Percentiles rank a stretch among this genome's conserved stretches.
Conservation (phyloP, 2,797 vertebrate genomes). For the Gobionotothen gibberifrons region DNA sequence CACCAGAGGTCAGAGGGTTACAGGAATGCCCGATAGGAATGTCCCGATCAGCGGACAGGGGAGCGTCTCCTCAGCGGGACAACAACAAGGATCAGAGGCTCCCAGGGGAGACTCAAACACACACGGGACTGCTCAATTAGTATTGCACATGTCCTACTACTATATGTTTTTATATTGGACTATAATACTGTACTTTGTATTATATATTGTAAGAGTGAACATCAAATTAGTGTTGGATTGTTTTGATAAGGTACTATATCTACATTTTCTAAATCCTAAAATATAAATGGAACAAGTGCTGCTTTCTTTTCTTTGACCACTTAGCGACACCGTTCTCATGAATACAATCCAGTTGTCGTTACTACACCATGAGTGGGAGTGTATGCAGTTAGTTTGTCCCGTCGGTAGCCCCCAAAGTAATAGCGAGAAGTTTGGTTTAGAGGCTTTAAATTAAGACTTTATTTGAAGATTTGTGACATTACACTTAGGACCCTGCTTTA, state of each 20-base stretch:
- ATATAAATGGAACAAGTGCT: no score
- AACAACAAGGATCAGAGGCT: constrained; percentile 35
- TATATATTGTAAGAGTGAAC: no score
- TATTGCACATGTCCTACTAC: no score
- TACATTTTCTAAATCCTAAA: no score
- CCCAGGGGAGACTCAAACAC: constrained; percentile 38
- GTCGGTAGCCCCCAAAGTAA: not conserved
- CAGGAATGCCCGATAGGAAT: constrained; percentile 75
- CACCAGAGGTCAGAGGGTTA: constrained; percentile 58
- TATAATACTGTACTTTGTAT: no score
- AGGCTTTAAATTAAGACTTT: constrained; percentile 63
- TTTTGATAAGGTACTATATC: no score
- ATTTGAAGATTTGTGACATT: constrained; percentile 43
- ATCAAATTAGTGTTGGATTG: no score
- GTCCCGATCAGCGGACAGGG: constrained; percentile 8
- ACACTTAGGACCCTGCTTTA: constrained; percentile 21
- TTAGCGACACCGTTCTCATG: not conserved
- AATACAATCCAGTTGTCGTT: not conserved
- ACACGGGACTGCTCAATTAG: not conserved
- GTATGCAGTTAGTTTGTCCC: not conserved
- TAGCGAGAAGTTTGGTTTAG: not conserved
- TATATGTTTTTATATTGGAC: no score
- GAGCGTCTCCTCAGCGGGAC: constrained; percentile 27
- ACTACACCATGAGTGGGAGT: not conserved
- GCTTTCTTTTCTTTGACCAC: not conserved